These are phyloP conservation scores for Anguilla megastoma DNA, from an alignment of 2,797 vertebrate species.

Conservation along the genomic window DNA sequence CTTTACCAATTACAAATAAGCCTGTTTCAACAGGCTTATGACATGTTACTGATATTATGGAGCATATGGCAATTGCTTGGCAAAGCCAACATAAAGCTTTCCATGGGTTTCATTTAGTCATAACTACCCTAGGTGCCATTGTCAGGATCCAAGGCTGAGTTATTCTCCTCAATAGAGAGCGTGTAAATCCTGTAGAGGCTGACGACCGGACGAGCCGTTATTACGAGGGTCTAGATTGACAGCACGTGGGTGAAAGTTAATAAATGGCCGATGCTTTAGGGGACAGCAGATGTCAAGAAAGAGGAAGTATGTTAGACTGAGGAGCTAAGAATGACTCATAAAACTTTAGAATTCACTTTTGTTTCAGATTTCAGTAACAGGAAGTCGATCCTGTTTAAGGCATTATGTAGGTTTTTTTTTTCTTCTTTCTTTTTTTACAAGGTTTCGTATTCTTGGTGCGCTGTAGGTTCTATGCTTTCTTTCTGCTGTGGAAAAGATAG, in stretches of 20 bases:
- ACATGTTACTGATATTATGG: not conserved
- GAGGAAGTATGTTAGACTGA: not conserved
- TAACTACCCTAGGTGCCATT: not conserved
- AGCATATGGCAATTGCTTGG: not conserved
- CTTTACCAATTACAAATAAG: not conserved
- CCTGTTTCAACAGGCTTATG: not conserved
- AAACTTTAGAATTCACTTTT: not conserved
- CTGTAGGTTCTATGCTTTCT: not conserved
- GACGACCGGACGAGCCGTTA: conserved; percentile 16
- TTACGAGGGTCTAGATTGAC: conserved; percentile 31
- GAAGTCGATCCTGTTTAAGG: not conserved
- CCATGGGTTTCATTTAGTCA: not conserved
- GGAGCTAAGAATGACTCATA: not conserved
- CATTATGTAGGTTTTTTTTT: not conserved
- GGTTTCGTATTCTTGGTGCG: not conserved
- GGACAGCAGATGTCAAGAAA: conserved; percentile 11
- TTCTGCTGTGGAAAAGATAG: not conserved
- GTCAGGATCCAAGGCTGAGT: not conserved
- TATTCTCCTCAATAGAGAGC: not conserved
- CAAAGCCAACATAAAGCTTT: not conserved
- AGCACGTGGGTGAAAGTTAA: conserved; percentile 32
- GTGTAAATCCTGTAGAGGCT: not conserved
- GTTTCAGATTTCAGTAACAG: not conserved
- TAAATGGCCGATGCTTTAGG: conserved; percentile 25
- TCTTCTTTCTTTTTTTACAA: not conserved